Percentiles rank a stretch among this genome's conserved stretches.
Conservation (phyloP, 2,888 invertebrate genomes). For the Patella ulyssiponensis region DNA sequence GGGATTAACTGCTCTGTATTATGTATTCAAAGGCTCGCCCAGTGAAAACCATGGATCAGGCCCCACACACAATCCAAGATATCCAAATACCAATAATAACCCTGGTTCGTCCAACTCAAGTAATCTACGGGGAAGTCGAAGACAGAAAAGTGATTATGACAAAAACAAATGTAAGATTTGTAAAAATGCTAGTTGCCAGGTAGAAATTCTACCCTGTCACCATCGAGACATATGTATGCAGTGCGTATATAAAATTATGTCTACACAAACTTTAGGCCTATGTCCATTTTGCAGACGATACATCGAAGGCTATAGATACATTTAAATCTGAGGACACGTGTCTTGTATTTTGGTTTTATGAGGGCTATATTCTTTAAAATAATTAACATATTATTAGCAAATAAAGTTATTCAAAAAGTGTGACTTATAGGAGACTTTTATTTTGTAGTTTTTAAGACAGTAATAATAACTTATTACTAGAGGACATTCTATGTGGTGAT, state of each 20-base stretch:
- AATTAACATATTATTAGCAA: no score
- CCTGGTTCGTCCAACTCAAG: not conserved
- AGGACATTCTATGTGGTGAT: no score
- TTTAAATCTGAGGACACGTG: not conserved
- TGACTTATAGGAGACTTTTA: no score
- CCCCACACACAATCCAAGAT: not conserved
- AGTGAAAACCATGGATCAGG: not conserved
- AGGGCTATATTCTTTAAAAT: no score
- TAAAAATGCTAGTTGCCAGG: slow-evolving; percentile 3
- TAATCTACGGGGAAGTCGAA: not conserved
- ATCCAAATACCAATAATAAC: not conserved
- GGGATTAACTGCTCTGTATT: not conserved
- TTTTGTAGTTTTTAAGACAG: no score
- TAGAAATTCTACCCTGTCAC: slow-evolving; percentile 19
- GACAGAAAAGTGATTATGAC: not conserved
- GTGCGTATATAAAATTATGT: slow-evolving; percentile 22
- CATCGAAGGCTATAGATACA: slow-evolving; percentile 16
- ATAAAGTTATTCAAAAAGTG: no score
- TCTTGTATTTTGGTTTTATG: no score
- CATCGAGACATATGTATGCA: slow-evolving; percentile 18
- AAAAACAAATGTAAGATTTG: slow-evolving; percentile 21
- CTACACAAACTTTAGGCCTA: slow-evolving; percentile 8
- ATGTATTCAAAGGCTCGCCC: not conserved
- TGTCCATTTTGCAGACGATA: slow-evolving; percentile 25
- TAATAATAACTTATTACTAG: no score